phyloP scores from a whole-genome alignment of 2,113 vertebrate genomes.

The Cyprinodon brontotheroides region DNA sequence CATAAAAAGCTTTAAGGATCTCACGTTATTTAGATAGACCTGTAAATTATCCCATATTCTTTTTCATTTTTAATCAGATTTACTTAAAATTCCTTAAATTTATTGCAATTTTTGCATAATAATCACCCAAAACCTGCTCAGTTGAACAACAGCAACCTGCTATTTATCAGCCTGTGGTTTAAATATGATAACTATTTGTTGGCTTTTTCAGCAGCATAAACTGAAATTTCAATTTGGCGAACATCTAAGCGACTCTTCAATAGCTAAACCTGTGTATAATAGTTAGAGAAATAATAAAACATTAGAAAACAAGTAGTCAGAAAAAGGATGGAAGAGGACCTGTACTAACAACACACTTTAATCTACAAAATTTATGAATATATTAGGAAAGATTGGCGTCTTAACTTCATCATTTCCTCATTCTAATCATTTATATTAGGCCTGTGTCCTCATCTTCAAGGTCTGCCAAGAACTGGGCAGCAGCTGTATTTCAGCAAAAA shows the following conservation, averaged over 20 bases:
- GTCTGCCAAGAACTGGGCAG: not conserved
- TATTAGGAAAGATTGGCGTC: not conserved
- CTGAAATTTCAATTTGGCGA: too few relatives aligned
- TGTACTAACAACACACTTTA: not conserved
- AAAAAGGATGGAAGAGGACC: not conserved
- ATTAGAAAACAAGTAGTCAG: not conserved
- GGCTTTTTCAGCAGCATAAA: too few relatives aligned
- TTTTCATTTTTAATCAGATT: not conserved
- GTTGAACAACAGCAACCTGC: too few relatives aligned
- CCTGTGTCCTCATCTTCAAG: not conserved
- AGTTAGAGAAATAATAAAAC: too few relatives aligned
- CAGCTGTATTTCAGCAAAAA: not conserved
- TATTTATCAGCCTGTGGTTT: too few relatives aligned
- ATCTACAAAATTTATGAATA: not conserved
- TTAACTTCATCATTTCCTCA: not conserved
- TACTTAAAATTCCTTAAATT: not conserved
- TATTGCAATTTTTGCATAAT: not conserved
- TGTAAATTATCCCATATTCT: too few relatives aligned
- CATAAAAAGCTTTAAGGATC: not conserved
- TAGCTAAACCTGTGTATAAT: too few relatives aligned
- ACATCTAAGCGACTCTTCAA: too few relatives aligned
- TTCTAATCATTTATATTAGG: not conserved
- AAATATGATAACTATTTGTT: too few relatives aligned
- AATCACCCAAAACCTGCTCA: not conserved
- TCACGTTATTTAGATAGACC: not conserved